These are phyloP conservation scores for Brachionichthys hirsutus DNA, from an alignment of 2,113 vertebrate genomes.

Conservation along the genomic window DNA sequence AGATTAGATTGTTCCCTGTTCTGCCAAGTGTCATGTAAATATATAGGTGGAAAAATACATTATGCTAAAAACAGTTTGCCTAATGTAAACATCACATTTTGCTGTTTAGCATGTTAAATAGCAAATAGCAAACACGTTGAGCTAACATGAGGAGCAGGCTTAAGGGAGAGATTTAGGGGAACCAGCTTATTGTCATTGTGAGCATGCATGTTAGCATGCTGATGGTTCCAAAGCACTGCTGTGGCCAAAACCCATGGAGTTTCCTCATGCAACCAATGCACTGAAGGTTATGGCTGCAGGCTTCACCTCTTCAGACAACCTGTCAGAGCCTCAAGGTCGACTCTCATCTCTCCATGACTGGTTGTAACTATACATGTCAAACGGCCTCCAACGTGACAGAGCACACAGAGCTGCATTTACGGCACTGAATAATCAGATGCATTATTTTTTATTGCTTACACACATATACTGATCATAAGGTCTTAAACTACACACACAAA, in stretches of 20 bases:
- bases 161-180: too few relatives aligned
- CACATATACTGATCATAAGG: slow-evolving; percentile 25
- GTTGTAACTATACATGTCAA: slow-evolving; percentile 15
- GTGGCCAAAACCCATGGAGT: neutral
- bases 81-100: too few relatives aligned
- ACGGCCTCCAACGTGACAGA: slow-evolving; percentile 8
- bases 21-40: too few relatives aligned
- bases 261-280: neutral
- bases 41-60: too few relatives aligned
- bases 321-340: neutral
- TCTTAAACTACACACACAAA: slow-evolving; percentile 12
- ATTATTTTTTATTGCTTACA: slow-evolving; percentile 30
- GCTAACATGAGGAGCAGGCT: neutral
- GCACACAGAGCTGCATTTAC: slow-evolving; percentile 8
- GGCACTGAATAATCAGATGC: slow-evolving; percentile 48
- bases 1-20: too few relatives aligned
- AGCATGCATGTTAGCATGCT: neutral
- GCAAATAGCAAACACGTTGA: neutral
- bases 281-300: neutral
- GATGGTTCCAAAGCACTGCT: neutral
- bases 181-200: neutral
- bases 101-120: too few relatives aligned
- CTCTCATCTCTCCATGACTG: neutral
- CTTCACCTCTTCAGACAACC: slow-evolving; percentile 6
- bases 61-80: too few relatives aligned